Evolutionary conservation across 1,140 invertebrate species (phyloP).

Genomic region (Brachionus rubens): DNA sequence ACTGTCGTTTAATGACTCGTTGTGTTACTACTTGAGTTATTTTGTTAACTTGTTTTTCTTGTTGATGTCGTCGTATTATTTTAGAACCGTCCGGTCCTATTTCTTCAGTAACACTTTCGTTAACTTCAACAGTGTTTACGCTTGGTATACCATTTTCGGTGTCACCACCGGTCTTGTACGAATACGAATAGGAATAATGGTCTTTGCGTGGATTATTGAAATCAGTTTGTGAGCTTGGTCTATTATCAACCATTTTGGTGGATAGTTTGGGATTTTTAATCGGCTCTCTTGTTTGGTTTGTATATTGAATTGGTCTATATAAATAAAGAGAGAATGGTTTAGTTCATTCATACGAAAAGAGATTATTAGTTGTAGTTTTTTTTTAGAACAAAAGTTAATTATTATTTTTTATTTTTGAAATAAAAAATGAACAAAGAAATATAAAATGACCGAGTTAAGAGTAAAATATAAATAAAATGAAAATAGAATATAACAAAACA

Average conservation of each 20-base stretch:
- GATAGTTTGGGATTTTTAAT: neutral
- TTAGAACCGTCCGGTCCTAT: slow-evolving; percentile 42
- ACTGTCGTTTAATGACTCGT: slow-evolving; percentile 11
- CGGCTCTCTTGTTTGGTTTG: neutral
- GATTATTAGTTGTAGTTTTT: too few species aligned
- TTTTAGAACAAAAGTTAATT: too few species aligned
- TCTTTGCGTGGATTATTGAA: slow-evolving; percentile 40
- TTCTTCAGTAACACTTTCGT: slow-evolving; percentile 45
- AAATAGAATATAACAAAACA: neutral
- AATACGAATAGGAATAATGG: slow-evolving; percentile 43
- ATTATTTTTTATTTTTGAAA: too few species aligned
- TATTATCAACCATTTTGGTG: slow-evolving; percentile 6
- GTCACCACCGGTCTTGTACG: slow-evolving; percentile 27
- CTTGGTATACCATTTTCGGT: neutral
- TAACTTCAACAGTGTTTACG: slow-evolving; percentile 44
- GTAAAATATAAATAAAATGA: neutral
- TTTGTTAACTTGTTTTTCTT: slow-evolving; percentile 45
- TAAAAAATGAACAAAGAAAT: too few species aligned
- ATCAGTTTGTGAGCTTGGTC: neutral
- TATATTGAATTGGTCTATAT: too few species aligned
- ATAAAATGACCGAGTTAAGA: slow-evolving; percentile 34
- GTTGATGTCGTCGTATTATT: slow-evolving; percentile 41
- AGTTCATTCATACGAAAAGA: too few species aligned
- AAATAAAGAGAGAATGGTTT: too few species aligned
- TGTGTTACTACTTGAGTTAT: slow-evolving; percentile 37